Evolutionary conservation across 2,888 invertebrate species (phyloP).

Genomic region (Boloria euphrosyne): DNA sequence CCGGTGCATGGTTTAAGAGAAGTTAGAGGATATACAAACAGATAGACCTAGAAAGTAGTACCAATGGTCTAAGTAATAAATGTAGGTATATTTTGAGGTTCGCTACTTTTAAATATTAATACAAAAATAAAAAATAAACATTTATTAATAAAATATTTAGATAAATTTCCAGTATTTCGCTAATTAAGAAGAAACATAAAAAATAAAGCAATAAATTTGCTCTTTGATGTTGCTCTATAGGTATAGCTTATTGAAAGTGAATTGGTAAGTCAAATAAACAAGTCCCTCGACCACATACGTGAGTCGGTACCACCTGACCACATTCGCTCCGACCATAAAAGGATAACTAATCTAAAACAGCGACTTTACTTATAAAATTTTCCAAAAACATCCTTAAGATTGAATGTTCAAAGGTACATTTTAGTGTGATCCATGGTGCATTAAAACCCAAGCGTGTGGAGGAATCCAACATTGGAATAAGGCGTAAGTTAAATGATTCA

Average conservation of each 20-base stretch:
- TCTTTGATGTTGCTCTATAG: too few species aligned
- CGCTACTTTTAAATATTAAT: too few species aligned
- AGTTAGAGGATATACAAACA: too few species aligned
- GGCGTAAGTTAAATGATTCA: constrained; percentile 29
- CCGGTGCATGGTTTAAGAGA: too few species aligned
- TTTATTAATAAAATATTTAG: too few species aligned
- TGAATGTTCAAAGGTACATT: constrained; percentile 20
- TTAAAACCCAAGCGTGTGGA: constrained; percentile 37
- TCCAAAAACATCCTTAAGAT: constrained; percentile 20
- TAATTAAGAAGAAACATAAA: too few species aligned
- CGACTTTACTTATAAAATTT: background rate
- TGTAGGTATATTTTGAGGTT: too few species aligned
- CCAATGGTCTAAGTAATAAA: too few species aligned
- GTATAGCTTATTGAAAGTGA: constrained; percentile 1
- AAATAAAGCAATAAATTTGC: too few species aligned
- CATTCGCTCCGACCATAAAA: constrained; percentile 33
- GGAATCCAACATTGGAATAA: constrained; percentile 36
- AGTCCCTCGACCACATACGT: background rate
- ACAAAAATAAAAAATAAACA: too few species aligned
- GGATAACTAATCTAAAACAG: constrained; percentile 24
- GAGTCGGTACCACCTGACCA: constrained; percentile 2
- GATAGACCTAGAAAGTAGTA: too few species aligned
- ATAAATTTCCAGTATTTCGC: too few species aligned
- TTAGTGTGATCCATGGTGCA: constrained; percentile 13
- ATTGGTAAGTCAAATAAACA: constrained; percentile 4